phyloP scores from a whole-genome alignment of 2,113 vertebrate genomes.

The Ploceus nigricollis region DNA sequence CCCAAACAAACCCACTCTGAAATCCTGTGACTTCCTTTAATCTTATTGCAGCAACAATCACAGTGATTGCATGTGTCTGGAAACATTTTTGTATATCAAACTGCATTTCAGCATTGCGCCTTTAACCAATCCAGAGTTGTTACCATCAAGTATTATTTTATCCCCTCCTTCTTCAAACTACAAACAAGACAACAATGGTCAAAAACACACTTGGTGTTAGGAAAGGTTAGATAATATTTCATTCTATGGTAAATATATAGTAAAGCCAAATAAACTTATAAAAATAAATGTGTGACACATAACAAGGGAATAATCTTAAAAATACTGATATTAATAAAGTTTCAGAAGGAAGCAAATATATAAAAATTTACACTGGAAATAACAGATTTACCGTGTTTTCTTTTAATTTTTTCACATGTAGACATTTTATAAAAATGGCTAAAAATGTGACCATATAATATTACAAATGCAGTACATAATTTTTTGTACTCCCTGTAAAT shows the following conservation, averaged over 20 bases:
- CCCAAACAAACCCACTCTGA: not conserved
- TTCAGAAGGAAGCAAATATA: not conserved
- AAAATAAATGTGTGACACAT: not conserved
- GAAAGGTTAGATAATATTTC: not conserved
- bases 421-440: not conserved
- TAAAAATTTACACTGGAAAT: not conserved
- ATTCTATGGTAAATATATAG: not conserved
- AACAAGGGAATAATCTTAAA: not conserved
- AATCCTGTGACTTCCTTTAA: constrained; percentile 20
- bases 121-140: not conserved
- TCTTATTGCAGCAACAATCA: not conserved
- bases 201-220: not conserved
- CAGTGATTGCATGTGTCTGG: not conserved
- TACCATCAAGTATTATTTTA: not conserved
- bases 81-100: constrained; percentile 7
- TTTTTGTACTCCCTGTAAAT: not conserved
- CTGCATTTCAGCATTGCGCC: not conserved
- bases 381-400: not conserved
- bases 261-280: not conserved
- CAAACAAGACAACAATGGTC: not conserved
- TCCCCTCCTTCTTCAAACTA: not conserved
- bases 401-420: not conserved
- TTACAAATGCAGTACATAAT: not conserved
- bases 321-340: not conserved
- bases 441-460: not conserved